Percentiles rank a stretch among this genome's conserved stretches.
Conservation (phyloP, 2,797 vertebrate species). For the Sardinella longiceps region DNA sequence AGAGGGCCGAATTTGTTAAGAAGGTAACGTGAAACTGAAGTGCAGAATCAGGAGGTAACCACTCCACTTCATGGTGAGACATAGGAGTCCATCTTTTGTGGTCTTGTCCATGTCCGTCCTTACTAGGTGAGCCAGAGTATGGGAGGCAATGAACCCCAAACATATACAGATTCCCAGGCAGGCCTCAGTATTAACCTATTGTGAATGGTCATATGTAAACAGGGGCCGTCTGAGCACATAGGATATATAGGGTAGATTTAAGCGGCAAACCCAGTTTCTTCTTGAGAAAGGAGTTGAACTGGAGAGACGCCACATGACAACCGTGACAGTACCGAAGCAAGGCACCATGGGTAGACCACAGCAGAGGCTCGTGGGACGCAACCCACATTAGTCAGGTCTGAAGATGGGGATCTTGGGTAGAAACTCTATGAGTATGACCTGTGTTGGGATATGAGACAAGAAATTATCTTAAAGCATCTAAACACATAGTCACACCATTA, state of each 20-base stretch:
- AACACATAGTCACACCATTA: not conserved
- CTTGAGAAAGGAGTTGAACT: constrained; percentile 7
- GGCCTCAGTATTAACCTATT: not conserved
- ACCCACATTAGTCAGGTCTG: constrained; percentile 90
- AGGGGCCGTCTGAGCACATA: constrained; percentile 36
- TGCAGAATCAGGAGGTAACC: not conserved
- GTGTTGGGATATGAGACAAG: constrained; percentile 65
- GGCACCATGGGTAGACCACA: constrained; percentile 83
- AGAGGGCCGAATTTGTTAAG: not conserved
- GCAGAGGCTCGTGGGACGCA: constrained; percentile 71
- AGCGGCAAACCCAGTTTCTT: not conserved
- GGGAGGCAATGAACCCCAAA: not conserved
- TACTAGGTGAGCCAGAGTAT: constrained; percentile 1
- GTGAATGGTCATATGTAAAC: constrained; percentile 28
- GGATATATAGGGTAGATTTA: constrained; percentile 5
- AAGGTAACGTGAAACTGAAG: constrained; percentile 21
- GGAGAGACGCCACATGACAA: constrained; percentile 56
- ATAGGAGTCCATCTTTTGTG: constrained; percentile 3
- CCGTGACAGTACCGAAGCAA: constrained; percentile 84
- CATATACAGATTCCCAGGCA: not conserved
- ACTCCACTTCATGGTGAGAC: not conserved
- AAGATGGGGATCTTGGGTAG: constrained; percentile 99
- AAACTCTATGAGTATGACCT: constrained; percentile 99
- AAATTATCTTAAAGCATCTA: constrained; percentile 62
- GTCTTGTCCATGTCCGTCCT: constrained; percentile 5